phyloP scores from a whole-genome alignment of 1,140 invertebrate species.

The Radopholus similis region DNA sequence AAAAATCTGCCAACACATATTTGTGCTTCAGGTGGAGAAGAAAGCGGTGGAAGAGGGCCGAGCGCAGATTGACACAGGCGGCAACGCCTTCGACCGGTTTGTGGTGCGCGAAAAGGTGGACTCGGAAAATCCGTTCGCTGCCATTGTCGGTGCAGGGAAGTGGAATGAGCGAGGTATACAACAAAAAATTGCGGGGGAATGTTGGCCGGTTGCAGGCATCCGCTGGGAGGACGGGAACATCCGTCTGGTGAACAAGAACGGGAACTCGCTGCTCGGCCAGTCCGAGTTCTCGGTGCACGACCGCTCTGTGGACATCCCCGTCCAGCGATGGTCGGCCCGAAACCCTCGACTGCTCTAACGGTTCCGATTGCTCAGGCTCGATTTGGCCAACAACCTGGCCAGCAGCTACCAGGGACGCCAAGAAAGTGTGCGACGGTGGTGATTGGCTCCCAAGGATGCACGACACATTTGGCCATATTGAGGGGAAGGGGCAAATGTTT shows the following conservation, averaged over 20 bases:
- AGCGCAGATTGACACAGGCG: constrained; percentile 31
- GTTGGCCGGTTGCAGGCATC: constrained; percentile 23
- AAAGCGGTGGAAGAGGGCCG: constrained; percentile 20
- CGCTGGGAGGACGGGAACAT: constrained; percentile 49
- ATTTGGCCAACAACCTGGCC: not conserved
- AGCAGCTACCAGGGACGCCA: not conserved
- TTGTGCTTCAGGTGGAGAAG: constrained; percentile 5
- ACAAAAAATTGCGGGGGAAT: not conserved
- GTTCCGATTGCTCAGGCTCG: not conserved
- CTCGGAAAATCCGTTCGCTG: constrained; percentile 25
- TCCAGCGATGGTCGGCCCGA: constrained; percentile 5
- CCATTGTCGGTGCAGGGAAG: constrained; percentile 23
- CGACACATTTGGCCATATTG: no score
- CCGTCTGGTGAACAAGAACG: constrained; percentile 40
- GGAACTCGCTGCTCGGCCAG: constrained; percentile 39
- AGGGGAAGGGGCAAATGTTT: no score
- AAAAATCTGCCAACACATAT: not conserved
- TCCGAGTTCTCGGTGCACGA: constrained; percentile 46
- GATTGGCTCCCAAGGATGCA: no score
- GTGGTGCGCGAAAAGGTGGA: constrained; percentile 36
- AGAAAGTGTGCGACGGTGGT: not conserved
- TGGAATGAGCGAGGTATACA: constrained; percentile 36
- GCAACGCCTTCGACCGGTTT: constrained; percentile 37
- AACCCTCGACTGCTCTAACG: not conserved
- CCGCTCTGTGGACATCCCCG: constrained; percentile 41